A percentile compares a stretch with the other conserved stretches of the same genome.
phyloP scores from a whole-genome alignment of 2,797 vertebrate genomes.

The Parambassis ranga region DNA sequence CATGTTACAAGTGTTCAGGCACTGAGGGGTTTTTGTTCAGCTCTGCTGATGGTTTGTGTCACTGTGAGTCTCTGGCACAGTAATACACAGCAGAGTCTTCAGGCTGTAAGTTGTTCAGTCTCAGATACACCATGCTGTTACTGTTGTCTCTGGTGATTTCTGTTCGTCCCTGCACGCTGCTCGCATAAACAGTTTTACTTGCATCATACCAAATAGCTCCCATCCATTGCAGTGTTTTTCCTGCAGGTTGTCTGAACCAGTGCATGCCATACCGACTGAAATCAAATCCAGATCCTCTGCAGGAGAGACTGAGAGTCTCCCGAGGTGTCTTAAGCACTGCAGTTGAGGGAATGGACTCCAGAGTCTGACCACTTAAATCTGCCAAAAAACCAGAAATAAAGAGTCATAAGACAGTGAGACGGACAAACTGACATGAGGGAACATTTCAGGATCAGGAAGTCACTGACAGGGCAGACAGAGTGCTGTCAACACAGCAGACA shows the following conservation, averaged over 20 bases:
- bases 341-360: slow-evolving; percentile 39
- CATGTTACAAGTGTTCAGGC: too few relatives aligned
- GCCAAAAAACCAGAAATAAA: neutral
- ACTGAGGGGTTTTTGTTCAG: too few relatives aligned
- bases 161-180: neutral
- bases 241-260: slow-evolving; percentile 33
- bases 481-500: slow-evolving; percentile 11
- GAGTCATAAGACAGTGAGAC: too few relatives aligned
- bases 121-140: slow-evolving; percentile 20
- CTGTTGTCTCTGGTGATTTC: slow-evolving; percentile 26
- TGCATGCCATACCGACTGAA: slow-evolving; percentile 14
- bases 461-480: slow-evolving; percentile 29
- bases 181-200: neutral
- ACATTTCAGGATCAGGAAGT: too few relatives aligned
- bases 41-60: neutral
- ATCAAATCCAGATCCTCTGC: slow-evolving; percentile 25
- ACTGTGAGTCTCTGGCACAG: neutral
- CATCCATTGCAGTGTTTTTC: slow-evolving; percentile 20
- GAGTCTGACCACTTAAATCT: slow-evolving; percentile 8
- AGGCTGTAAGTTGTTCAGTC: slow-evolving; percentile 5
- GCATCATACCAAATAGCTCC: neutral
- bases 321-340: slow-evolving; percentile 15
- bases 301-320: slow-evolving; percentile 25
- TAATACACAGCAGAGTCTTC: neutral
- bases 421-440: too few relatives aligned